Evolutionary conservation across 2,888 invertebrate species (phyloP), one percentile per base, ranked within the genome.

Genomic region (Desoria tigrina): DNA sequence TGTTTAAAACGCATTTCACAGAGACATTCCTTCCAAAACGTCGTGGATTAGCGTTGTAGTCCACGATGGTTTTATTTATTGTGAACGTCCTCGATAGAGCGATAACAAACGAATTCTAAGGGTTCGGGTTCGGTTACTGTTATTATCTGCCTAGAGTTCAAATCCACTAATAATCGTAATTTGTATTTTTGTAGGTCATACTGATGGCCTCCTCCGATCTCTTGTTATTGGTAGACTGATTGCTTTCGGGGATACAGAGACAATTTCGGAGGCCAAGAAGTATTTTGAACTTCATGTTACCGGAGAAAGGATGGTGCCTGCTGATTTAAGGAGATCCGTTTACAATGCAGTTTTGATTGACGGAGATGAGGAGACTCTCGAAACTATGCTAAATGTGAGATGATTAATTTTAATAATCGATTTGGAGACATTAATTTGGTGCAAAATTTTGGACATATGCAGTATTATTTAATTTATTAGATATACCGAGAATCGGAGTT

Each of bases 291-390:
- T 74, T 11, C 93, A 93, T 80, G 79, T 85, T 0, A 81, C 82
- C 51, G 87, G 87, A 24, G 83, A 83, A 70, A 78, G 81, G 50
- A 78, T 82, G 21, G 83, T 94, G 71, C 86, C 90, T 27, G 94
- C 94, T 11, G 95, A 94, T 83, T 83, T 94, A 74, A 86, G 94
- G 68, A 86, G 87, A 76, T 87, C 90, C 67, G 94, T 94, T 77
- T 96, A 95, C 82, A 87, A 89, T 79, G 91, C 92, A 6, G 90
- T 90, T 49, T 83, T 94, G 63, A 84, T 84, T 50, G 87, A 88
- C 21, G 90, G 86, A 3, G 84, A 90, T 39, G 42, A 21, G 11
- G 28, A 57, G 39, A 42, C 57, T 23, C 18, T 57, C 11, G 42
- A 57, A 4, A 7, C 26, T 3, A 23, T 58, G 27, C 23, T 58